Evolutionary conservation across 2,797 vertebrate species (phyloP).

Genomic region (Falco novaeseelandiae): DNA sequence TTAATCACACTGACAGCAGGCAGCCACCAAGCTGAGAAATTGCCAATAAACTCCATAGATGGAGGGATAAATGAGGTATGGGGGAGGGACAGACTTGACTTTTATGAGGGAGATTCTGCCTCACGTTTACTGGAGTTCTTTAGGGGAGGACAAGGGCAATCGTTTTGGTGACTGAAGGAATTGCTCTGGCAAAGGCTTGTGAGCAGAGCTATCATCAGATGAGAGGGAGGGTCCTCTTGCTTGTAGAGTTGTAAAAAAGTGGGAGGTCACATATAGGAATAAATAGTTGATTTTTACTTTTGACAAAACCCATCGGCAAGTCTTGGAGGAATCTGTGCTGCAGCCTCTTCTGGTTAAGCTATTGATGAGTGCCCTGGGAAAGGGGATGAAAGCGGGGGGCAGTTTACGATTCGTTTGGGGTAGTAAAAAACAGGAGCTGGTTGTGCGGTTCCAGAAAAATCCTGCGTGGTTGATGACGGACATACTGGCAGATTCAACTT

Average conservation of each 20-base stretch:
- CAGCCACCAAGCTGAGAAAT: not conserved
- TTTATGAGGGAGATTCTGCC: not conserved
- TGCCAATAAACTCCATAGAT: not conserved
- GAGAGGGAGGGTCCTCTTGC: not conserved
- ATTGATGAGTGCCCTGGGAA: not conserved
- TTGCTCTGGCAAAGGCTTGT: rapidly evolving
- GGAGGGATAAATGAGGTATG: not conserved
- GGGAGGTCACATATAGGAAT: not conserved
- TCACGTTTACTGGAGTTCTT: not conserved
- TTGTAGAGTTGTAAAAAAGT: not conserved
- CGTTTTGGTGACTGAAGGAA: not conserved
- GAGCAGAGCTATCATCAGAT: not conserved
- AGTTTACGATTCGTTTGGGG: rapidly evolving
- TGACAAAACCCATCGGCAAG: not conserved
- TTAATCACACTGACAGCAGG: not conserved
- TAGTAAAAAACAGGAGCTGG: not conserved
- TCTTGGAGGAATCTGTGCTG: not conserved
- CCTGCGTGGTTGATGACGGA: not conserved
- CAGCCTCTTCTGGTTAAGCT: not conserved
- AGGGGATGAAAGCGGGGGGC: not conserved
- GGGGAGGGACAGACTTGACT: not conserved
- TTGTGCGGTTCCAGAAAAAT: not conserved
- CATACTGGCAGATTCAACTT: not conserved
- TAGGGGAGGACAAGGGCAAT: not conserved
- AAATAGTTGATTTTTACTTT: not conserved